These are phyloP conservation scores for Hafferia zeledoni DNA, from an alignment of 2,797 vertebrate species.

Conservation along the genomic window DNA sequence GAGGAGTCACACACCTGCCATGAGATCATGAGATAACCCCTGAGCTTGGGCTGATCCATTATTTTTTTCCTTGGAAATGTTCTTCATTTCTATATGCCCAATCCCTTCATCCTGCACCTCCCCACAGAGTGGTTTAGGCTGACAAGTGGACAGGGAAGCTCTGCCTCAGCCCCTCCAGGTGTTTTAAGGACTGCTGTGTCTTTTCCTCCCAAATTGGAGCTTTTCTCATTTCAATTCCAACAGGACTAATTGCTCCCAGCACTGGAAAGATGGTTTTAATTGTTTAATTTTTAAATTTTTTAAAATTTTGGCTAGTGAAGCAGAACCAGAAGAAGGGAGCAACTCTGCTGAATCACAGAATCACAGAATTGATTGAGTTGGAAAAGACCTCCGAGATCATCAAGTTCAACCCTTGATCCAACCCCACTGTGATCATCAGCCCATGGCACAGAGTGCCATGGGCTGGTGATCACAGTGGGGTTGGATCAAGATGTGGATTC, in stretches of 20 bases:
- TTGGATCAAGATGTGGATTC: no score
- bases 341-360: not conserved
- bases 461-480: no score
- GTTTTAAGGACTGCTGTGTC: not conserved
- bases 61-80: not conserved
- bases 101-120: not conserved
- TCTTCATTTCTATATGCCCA: not conserved
- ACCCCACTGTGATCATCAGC: no score
- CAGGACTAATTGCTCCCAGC: not conserved
- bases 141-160: not conserved
- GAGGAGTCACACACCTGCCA: not conserved
- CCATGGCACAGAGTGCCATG: no score
- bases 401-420: no score
- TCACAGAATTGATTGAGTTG: no score
- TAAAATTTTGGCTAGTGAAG: not conserved
- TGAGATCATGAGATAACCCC: not conserved
- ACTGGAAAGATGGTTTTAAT: not conserved
- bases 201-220: not conserved
- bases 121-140: not conserved
- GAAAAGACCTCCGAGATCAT: no score
- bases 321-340: not conserved
- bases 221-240: not conserved
- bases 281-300: not conserved
- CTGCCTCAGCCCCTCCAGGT: not conserved
- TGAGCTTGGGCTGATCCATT: not conserved